Percentiles rank a stretch among this genome's conserved stretches.
Evolutionary conservation across 1,140 invertebrate species (phyloP).

Genomic region (Platyscapa corneri): DNA sequence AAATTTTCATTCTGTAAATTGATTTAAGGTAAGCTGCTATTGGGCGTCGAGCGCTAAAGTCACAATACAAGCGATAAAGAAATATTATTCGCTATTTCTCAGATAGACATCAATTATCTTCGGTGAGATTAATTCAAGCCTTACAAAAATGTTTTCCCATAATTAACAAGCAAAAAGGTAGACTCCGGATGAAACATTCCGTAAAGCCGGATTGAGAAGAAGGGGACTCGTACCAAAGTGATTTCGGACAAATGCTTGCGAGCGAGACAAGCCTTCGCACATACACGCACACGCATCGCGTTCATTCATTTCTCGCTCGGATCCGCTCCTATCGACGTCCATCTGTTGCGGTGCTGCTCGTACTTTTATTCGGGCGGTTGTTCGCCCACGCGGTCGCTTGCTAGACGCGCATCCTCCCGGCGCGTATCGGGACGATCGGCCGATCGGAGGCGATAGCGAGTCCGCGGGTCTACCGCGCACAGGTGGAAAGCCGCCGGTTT

Average conservation of each 20-base stretch:
- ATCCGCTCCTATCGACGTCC: not conserved
- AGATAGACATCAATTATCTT: too few species aligned
- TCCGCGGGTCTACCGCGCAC: not conserved
- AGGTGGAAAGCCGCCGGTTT: not conserved
- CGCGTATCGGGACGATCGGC: not conserved
- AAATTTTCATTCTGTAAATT: too few species aligned
- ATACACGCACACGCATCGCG: not conserved
- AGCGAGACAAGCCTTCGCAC: not conserved
- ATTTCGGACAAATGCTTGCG: not conserved
- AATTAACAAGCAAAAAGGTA: too few species aligned
- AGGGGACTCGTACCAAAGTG: not conserved
- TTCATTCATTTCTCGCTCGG: not conserved
- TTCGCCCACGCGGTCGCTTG: constrained; percentile 1
- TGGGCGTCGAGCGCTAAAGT: too few species aligned
- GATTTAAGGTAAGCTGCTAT: too few species aligned
- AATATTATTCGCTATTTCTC: too few species aligned
- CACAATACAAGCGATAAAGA: too few species aligned
- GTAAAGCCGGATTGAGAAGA: too few species aligned
- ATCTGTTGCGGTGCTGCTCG: not conserved
- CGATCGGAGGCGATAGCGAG: constrained; percentile 32
- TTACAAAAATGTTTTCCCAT: too few species aligned
- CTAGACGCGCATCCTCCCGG: not conserved
- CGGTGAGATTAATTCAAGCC: too few species aligned
- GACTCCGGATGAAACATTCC: too few species aligned
- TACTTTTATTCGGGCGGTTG: too few species aligned